Evolutionary conservation across 2,797 vertebrate species (phyloP).

Genomic region (Carapus acus): DNA sequence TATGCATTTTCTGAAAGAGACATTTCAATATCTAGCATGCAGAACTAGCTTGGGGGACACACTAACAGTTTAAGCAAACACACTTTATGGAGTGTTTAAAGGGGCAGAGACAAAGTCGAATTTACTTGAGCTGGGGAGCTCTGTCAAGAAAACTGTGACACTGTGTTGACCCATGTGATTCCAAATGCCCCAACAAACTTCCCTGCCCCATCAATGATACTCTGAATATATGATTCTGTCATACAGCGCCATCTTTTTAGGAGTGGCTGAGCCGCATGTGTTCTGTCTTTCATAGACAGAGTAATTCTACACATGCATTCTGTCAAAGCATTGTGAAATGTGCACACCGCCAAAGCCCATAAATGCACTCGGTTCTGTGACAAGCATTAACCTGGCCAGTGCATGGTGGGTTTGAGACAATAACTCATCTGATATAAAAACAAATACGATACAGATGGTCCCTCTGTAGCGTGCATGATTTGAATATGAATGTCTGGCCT

Average conservation of each 20-base stretch:
- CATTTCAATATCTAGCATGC: not conserved
- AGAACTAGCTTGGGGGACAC: not conserved
- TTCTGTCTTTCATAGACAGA: too few relatives aligned
- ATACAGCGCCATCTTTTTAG: conserved; percentile 2
- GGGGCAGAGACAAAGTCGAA: conserved; percentile 10
- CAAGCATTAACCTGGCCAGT: conserved; percentile 1
- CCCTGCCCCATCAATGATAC: conserved; percentile 30
- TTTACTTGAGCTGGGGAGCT: conserved; percentile 13
- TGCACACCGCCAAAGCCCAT: too few relatives aligned
- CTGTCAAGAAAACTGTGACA: conserved; percentile 17
- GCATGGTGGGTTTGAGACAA: conserved; percentile 5
- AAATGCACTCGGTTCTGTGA: not conserved
- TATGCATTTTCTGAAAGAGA: not conserved
- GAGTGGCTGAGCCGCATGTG: too few relatives aligned
- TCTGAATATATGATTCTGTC: conserved; percentile 29
- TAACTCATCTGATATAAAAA: conserved; percentile 13
- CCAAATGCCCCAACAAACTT: conserved; percentile 25
- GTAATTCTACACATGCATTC: too few relatives aligned
- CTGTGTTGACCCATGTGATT: conserved; percentile 20
- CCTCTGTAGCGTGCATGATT: conserved; percentile 9
- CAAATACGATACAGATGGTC: conserved; percentile 23
- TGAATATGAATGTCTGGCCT: conserved; percentile 38
- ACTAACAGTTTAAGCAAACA: conserved; percentile 9
- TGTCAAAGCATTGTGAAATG: too few relatives aligned
- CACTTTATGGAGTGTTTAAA: not conserved